Evolutionary conservation across 2,113 vertebrate genomes (phyloP), one percentile per base, ranked within the genome.

Genomic region (Synchiropus splendidus): DNA sequence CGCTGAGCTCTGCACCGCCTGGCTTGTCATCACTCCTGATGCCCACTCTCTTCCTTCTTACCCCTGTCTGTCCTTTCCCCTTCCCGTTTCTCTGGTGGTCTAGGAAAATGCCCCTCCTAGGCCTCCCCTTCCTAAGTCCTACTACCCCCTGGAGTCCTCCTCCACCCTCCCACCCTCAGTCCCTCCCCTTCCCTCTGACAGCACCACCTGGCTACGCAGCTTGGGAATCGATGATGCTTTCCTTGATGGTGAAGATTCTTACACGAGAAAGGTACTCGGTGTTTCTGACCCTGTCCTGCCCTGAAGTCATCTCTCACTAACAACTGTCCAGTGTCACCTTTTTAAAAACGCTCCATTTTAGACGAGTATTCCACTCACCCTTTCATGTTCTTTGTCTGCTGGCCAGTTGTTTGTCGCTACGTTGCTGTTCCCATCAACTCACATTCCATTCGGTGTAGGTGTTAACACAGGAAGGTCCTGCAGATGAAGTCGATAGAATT

Each of bases 71-170:
- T 38, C 27, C 56, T 45, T 15, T 45, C 31, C 48, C 30, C 42
- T 15, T 52, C 12, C 31, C 12, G 2, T 34, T 18, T 32, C 12
- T 36, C 31, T 10, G 43, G 35, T 54, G 52, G 51, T 83, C 66
- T 85, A 98, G 94, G 94, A 98, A 60, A 83, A 84, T 9, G 88
- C 89, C 53, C 93, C 94, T 17, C 93, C 93, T 44, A 86, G 94
- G 74, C 94, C 94, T 64, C 94, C 94, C 67, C 93, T 97, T 59
- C 94, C 94, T 67, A 94, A 92, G 84, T 93, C 91, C 64, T 98
- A 97, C 81, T 83, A 86, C 5, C 93, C 89, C 72, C 72, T 96
- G 87, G 92, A 93, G 36, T 73, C 88, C 70, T 87, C 87, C 86
- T 77, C 79, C 47, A 79, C 82, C 36, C 78, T 89, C 46, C 88